Evolutionary conservation across 2,888 invertebrate genomes (phyloP).

Genomic region (Dioctria rufipes): DNA sequence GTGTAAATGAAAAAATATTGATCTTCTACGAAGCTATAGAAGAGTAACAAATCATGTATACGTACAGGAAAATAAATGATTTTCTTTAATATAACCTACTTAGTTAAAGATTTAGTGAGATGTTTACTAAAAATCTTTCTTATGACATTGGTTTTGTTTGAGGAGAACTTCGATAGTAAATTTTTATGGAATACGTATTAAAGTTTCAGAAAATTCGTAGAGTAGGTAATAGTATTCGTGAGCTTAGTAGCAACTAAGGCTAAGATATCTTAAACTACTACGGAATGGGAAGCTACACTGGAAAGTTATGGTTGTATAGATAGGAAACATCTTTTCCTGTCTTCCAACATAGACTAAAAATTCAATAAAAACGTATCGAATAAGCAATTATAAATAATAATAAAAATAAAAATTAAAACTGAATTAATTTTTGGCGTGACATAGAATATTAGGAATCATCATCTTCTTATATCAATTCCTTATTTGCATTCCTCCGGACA

Average conservation of each 20-base stretch:
- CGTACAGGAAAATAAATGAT: slow-evolving; percentile 1
- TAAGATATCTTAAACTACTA: too few species aligned
- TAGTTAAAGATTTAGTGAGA: not conserved
- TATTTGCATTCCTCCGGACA: not conserved
- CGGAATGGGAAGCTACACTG: too few species aligned
- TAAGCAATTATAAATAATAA: too few species aligned
- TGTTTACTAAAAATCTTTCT: not conserved
- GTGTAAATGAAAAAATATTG: not conserved
- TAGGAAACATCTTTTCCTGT: too few species aligned
- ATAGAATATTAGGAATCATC: not conserved
- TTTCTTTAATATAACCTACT: not conserved
- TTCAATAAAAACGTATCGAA: too few species aligned
- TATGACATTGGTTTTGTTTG: not conserved
- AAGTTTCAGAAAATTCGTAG: too few species aligned
- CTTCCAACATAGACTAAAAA: too few species aligned
- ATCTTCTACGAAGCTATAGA: not conserved
- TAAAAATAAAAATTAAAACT: too few species aligned
- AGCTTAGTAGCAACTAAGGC: too few species aligned
- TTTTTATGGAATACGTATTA: not conserved
- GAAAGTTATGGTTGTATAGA: too few species aligned
- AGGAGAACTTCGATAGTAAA: not conserved
- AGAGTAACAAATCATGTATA: not conserved
- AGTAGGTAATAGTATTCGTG: too few species aligned
- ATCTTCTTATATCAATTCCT: not conserved
- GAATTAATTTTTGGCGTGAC: too few species aligned